These are phyloP conservation scores for Podargus strigoides DNA, from an alignment of 2,797 vertebrate genomes.

Conservation along the genomic window DNA sequence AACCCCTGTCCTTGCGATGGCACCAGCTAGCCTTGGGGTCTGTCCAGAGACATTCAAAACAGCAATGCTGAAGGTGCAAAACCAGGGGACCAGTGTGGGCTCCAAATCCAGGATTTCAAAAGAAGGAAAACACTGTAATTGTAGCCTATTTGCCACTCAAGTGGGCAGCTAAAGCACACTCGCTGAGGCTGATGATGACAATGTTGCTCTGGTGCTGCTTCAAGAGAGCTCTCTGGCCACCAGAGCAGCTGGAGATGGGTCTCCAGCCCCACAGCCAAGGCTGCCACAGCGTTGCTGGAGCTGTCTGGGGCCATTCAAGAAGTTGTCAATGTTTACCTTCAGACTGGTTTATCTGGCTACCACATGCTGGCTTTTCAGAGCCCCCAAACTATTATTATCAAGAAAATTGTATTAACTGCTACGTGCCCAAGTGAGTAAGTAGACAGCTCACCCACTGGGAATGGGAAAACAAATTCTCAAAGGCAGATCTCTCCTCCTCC, in stretches of 20 bases:
- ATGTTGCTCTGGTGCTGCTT: neutral
- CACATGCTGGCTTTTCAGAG: neutral
- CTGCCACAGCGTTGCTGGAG: neutral
- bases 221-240: neutral
- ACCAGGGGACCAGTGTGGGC: fast-evolving
- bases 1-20: neutral
- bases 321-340: neutral
- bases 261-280: neutral
- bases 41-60: neutral
- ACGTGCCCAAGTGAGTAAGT: neutral
- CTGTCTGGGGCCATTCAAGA: neutral
- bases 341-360: slow-evolving; percentile 9
- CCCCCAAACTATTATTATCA: neutral
- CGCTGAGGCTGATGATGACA: fast-evolving
- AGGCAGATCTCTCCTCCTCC: neutral
- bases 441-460: neutral
- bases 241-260: fast-evolving
- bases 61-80: neutral
- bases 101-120: neutral
- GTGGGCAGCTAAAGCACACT: neutral
- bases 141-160: neutral
- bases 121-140: neutral
- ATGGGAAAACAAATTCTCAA: slow-evolving; percentile 26
- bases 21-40: neutral
- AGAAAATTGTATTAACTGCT: neutral